Conservation (phyloP, 1,140 invertebrate genomes). For the Dinothrombium tinctorium region DNA sequence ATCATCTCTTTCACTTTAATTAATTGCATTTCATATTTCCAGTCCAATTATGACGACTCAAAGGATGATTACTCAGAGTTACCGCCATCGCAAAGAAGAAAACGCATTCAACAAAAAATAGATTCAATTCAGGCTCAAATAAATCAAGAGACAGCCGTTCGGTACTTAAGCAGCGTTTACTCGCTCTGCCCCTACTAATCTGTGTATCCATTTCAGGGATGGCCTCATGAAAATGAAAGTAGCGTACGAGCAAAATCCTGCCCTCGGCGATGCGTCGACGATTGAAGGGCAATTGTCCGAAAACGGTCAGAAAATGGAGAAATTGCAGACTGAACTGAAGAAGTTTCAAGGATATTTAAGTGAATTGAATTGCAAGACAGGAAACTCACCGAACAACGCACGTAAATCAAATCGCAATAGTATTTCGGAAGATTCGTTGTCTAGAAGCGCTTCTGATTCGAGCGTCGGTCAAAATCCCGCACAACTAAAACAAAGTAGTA, state of each 20-base stretch:
- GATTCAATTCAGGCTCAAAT: slow-evolving; percentile 66
- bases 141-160: slow-evolving; percentile 68
- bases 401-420: slow-evolving; percentile 20
- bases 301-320: slow-evolving; percentile 72
- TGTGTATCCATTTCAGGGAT: slow-evolving; percentile 32
- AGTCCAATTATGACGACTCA: slow-evolving; percentile 17
- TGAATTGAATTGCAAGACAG: slow-evolving; percentile 3
- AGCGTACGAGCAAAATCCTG: slow-evolving; percentile 83
- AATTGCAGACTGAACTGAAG: slow-evolving; percentile 50
- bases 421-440: slow-evolving; percentile 56
- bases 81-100: slow-evolving; percentile 86
- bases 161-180: too few species aligned
- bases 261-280: slow-evolving; percentile 78
- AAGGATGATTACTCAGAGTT: slow-evolving; percentile 64
- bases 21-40: not conserved
- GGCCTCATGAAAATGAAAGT: slow-evolving; percentile 96
- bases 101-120: slow-evolving; percentile 69
- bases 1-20: not conserved
- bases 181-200: too few species aligned
- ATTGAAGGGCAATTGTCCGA: slow-evolving; percentile 85
- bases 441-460: slow-evolving; percentile 62
- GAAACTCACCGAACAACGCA: not conserved
- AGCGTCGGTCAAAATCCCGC: slow-evolving; percentile 34
- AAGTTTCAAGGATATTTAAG: slow-evolving; percentile 31
- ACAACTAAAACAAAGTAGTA: not conserved